Conservation (phyloP, 2,113 vertebrate genomes). For the Phylloscopus trochiloides region DNA sequence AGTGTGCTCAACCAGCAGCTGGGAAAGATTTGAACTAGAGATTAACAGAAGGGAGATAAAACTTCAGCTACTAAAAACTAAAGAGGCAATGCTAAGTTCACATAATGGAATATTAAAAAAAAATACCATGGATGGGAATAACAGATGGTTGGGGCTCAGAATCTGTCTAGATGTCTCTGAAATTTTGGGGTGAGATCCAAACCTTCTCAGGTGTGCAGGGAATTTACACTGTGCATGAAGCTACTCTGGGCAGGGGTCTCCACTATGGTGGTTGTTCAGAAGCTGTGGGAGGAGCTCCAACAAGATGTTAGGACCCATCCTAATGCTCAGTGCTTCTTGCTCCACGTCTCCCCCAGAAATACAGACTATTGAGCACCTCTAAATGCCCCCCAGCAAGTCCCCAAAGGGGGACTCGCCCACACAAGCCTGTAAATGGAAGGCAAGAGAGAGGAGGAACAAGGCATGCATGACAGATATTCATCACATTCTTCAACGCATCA, state of each 20-base stretch:
- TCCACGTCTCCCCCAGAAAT: neutral
- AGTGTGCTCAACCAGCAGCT: neutral
- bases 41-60: neutral
- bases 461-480: neutral
- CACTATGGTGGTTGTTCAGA: neutral
- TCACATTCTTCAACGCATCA: neutral
- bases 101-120: neutral
- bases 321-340: neutral
- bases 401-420: neutral
- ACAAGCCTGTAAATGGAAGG: neutral
- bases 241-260: neutral
- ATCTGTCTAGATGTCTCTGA: neutral
- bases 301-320: neutral
- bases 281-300: neutral
- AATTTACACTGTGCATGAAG: neutral
- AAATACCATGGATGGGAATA: neutral
- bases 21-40: neutral
- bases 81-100: neutral
- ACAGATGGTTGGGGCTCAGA: neutral
- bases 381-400: neutral
- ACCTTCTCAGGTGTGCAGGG: neutral
- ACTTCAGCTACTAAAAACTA: neutral
- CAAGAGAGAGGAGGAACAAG: neutral
- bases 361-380: neutral
- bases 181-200: neutral